phyloP scores from a whole-genome alignment of 2,797 vertebrate genomes.

The Danio aesculapii region DNA sequence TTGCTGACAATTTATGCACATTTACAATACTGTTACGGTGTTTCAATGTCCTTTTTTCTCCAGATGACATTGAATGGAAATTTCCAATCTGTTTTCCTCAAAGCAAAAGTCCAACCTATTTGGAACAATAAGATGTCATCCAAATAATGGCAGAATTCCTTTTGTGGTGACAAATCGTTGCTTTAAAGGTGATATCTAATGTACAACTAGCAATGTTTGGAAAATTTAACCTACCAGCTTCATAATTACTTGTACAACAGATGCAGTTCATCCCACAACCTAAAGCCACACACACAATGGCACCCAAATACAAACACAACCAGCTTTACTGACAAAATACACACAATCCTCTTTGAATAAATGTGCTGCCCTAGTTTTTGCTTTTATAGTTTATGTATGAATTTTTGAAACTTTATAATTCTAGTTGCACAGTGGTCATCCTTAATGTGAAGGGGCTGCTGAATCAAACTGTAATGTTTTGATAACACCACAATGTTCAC shows the following conservation, averaged over 20 bases:
- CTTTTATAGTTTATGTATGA: no score
- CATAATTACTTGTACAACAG: conserved; percentile 14
- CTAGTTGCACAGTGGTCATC: no score
- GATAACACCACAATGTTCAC: background rate
- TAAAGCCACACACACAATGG: background rate
- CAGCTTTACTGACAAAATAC: background rate
- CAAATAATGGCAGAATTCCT: background rate
- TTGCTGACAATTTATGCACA: no score
- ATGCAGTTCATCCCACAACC: background rate
- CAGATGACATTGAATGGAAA: no score
- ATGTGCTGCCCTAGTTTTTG: no score
- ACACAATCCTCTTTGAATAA: no score
- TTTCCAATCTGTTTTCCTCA: background rate
- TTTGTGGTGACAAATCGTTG: background rate
- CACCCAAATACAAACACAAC: background rate
- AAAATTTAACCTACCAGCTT: background rate
- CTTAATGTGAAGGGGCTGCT: no score
- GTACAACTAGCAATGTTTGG: background rate
- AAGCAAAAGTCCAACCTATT: background rate
- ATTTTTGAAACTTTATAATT: no score
- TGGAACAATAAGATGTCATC: background rate
- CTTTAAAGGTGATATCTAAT: background rate
- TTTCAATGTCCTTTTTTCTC: background rate
- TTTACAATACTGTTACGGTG: no score
- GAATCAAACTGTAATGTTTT: background rate